These are phyloP conservation scores for Falco concolor DNA, from an alignment of 2,797 vertebrate species.

Conservation along the genomic window DNA sequence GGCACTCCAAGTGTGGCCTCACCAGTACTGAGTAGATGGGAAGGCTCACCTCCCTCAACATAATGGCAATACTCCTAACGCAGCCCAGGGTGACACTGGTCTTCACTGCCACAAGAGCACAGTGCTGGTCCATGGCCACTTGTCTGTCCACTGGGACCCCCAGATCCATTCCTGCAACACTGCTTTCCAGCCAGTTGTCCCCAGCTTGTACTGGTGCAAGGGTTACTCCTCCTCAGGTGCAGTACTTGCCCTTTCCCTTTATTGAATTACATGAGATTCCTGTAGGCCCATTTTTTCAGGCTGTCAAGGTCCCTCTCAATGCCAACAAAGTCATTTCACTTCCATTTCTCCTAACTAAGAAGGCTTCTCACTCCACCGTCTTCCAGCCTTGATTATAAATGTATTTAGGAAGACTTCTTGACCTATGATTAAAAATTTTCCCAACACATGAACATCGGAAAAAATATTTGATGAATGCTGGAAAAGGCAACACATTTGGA, in stretches of 20 bases:
- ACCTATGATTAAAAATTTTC: neutral
- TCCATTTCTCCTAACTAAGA: neutral
- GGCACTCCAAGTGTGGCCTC: no score
- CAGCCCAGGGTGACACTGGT: neutral
- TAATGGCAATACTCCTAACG: fast-evolving
- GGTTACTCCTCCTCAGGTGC: neutral
- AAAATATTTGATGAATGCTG: neutral
- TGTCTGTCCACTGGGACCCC: neutral
- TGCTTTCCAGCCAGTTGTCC: neutral
- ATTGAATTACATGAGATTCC: neutral
- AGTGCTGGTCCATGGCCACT: neutral
- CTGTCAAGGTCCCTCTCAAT: neutral
- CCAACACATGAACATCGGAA: neutral
- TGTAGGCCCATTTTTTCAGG: neutral
- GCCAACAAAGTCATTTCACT: neutral
- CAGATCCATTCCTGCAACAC: neutral
- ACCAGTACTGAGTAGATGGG: neutral
- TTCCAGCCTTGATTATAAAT: neutral
- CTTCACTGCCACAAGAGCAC: neutral
- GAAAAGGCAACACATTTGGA: neutral
- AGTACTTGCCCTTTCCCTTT: neutral
- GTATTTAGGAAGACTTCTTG: neutral
- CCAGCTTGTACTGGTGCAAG: neutral
- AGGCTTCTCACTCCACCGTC: neutral
- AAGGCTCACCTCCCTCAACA: neutral